phyloP scores from a whole-genome alignment of 2,797 vertebrate genomes.

The Smutsia gigantea region DNA sequence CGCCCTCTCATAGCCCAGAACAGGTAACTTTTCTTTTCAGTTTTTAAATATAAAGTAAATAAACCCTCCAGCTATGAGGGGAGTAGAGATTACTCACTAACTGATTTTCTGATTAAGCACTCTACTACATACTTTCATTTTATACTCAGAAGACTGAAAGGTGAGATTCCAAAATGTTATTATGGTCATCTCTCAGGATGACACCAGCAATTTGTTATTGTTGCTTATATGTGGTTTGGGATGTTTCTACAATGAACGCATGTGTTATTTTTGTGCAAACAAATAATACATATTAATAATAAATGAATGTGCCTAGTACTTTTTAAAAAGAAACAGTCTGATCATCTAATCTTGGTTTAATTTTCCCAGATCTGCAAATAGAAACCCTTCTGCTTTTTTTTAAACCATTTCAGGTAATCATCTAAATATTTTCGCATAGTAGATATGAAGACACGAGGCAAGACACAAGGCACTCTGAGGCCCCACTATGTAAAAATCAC shows the following conservation, averaged over 20 bases:
- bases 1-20: background rate
- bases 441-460: conserved; percentile 5
- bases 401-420: background rate
- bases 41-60: conserved; percentile 32
- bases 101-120: background rate
- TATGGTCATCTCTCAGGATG: background rate
- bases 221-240: conserved; percentile 21
- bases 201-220: background rate
- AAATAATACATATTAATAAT: conserved; percentile 14
- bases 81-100: background rate
- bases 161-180: background rate
- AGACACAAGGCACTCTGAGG: background rate
- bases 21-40: conserved; percentile 7
- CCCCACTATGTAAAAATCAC: conserved; percentile 7
- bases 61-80: background rate
- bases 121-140: background rate
- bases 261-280: conserved; percentile 34
- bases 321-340: conserved; percentile 16
- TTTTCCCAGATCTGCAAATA: conserved; percentile 23
- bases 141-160: conserved; percentile 2
- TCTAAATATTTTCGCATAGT: conserved; percentile 35
- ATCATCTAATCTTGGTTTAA: background rate
- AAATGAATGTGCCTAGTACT: background rate
- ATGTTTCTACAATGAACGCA: conserved; percentile 22
- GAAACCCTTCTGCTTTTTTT: background rate